Conservation (phyloP, 2,113 vertebrate species). For the Semnornis frantzii region DNA sequence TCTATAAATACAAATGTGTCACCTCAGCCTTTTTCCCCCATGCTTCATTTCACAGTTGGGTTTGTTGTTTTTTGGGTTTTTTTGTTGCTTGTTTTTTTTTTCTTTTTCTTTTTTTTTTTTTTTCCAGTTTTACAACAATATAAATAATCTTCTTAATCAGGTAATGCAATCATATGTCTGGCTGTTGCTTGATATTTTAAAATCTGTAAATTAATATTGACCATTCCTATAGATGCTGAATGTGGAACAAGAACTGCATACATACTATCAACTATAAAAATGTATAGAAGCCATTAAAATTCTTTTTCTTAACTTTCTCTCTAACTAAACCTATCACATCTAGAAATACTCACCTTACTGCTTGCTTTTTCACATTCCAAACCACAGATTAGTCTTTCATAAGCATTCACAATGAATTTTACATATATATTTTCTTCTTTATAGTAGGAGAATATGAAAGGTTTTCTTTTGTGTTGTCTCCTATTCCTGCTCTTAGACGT, state of each 20-base stretch:
- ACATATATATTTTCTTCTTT: not conserved
- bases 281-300: not conserved
- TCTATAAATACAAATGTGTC: not conserved
- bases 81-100: no score
- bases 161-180: not conserved
- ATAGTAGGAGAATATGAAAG: not conserved
- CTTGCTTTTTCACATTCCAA: not conserved
- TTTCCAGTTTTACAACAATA: not conserved
- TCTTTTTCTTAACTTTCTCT: not conserved
- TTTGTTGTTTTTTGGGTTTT: no score
- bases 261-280: not conserved
- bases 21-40: not conserved
- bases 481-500: not conserved
- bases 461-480: not conserved
- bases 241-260: not conserved
- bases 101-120: no score
- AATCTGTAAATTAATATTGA: not conserved
- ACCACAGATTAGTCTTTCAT: not conserved
- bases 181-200: not conserved
- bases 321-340: not conserved
- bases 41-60: not conserved
- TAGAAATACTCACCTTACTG: not conserved
- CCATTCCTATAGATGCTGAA: not conserved
- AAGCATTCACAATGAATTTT: constrained; percentile 7
- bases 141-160: not conserved